Evolutionary conservation across 2,888 invertebrate genomes (phyloP), one percentile per base, ranked within the genome.

Genomic region (Polymixis flavicincta): DNA sequence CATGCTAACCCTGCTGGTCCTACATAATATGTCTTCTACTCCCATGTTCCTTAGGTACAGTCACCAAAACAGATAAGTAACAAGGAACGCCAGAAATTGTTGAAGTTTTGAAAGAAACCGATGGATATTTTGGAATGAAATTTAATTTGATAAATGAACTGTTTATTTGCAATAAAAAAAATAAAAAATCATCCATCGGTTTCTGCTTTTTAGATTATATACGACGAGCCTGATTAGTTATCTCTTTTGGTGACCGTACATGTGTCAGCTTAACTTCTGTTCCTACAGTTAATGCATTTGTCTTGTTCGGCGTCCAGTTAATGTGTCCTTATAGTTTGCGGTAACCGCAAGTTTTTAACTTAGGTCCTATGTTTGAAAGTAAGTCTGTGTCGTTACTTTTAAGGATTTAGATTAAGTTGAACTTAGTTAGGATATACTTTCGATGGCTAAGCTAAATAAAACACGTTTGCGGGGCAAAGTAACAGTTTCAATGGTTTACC

Each of bases 241-340:
- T 32, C 32, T 32, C 32, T 32, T 32, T 32, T 32, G 32, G 2
- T 2, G 32, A 32, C 32, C 32, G 32, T 32, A 42, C 42, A 25
- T 83, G 42, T 65, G 52, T 65, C 65, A 14, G 65, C 66, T 22
- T 54, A 45, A 48, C 54, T 63, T 78, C 1, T 71, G 42, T 57
- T 11, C 6, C 28, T 45, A 63, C 42, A 14, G 66, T 50, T 84
- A 82, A 82, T 84, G 85, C 76, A 61, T 80, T 82, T 81, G 68
- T 84, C 85, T 71, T 84, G 82, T 84, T 68, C 48, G 4, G 50
- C 48, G 74, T 25, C 54, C 32, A 63, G 64, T 65, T 79, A 72
- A 80, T 65, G 54, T 74, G 48, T 54, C 45, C 76, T 69, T 69
- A 65, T n/a, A 71, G 67, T 80, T 79, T 48, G 22, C 19, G 59